Evolutionary conservation across 2,113 vertebrate genomes (phyloP), one percentile per base, ranked within the genome.

Genomic region (Pluvianellus socialis): DNA sequence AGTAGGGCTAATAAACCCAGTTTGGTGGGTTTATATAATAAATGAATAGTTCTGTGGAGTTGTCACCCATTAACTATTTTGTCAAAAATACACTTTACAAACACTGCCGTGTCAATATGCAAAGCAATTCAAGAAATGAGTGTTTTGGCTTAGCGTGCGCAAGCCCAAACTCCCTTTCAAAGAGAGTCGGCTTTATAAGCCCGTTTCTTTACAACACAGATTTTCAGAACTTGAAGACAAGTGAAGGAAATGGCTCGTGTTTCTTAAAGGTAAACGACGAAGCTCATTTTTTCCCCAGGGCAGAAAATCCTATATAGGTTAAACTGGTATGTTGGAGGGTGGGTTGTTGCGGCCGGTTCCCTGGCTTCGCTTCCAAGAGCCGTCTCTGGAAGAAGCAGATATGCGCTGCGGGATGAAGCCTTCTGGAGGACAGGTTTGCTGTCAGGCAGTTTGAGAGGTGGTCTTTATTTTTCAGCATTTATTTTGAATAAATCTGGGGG

Each of bases 401-500:
- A 63, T 14, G 40, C 0, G 3, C 26, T 74, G 61, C 44, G 44
- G 70, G 74, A 35, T 70, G 16, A 76, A 92, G 24, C 72, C 67
- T 96, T 71, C 50, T 55, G 44, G 90, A 42, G 45, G 12, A 24
- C 28, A 30, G 24, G 55, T 63, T 62, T 66, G 74, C 61, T 63
- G 3, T 81, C 66, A 42, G 63, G 52, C 81, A 55, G 65, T 72
- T 70, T 14, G 35, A 83, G 35, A 83, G 49, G 38, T 35, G 55
- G 58, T 47, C 44, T 28, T 28, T 79, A 5, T 40, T 88, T 87
- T 90, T 88, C 82, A 79, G 58, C 40, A 70, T 72, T 94, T 82
- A 53, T 93, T 92, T 94, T 61, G 75, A 75, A 67, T 81, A 80
- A 66, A 71, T 92, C 9, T 35, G 4, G 6, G 38, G 72, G 62